phyloP scores from a whole-genome alignment of 2,797 vertebrate species.

The Poeciliopsis turneri region DNA sequence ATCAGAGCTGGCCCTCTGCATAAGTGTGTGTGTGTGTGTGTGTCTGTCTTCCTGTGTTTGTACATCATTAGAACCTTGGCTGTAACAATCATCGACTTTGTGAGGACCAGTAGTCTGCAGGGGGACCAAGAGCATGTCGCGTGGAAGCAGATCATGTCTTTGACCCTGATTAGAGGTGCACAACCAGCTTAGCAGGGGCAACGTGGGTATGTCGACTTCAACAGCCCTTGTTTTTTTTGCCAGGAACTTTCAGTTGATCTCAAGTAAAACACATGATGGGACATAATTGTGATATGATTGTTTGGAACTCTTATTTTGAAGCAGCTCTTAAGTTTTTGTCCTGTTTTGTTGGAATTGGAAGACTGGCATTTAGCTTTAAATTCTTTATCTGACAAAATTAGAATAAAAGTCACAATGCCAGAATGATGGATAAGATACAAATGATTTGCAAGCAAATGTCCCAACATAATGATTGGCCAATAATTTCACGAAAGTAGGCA shows the following conservation, averaged over 20 bases:
- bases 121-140: neutral
- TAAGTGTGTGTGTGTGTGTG: conserved; percentile 12
- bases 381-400: neutral
- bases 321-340: neutral
- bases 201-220: neutral
- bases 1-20: conserved; percentile 35
- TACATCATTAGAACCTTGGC: neutral
- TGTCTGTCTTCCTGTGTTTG: conserved; percentile 11
- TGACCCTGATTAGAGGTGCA: neutral
- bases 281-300: neutral
- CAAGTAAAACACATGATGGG: neutral
- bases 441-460: neutral
- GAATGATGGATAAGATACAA: neutral
- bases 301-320: neutral
- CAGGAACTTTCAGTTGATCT: neutral
- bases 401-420: neutral
- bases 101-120: neutral
- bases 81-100: neutral
- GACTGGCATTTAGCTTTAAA: neutral
- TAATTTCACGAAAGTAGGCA: neutral
- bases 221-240: neutral
- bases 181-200: neutral
- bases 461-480: too few species aligned
- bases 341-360: neutral
- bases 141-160: too few species aligned